Percentiles rank a stretch among this genome's conserved stretches.
Evolutionary conservation across 2,797 vertebrate species (phyloP).

Genomic region (Dallia pectoralis): DNA sequence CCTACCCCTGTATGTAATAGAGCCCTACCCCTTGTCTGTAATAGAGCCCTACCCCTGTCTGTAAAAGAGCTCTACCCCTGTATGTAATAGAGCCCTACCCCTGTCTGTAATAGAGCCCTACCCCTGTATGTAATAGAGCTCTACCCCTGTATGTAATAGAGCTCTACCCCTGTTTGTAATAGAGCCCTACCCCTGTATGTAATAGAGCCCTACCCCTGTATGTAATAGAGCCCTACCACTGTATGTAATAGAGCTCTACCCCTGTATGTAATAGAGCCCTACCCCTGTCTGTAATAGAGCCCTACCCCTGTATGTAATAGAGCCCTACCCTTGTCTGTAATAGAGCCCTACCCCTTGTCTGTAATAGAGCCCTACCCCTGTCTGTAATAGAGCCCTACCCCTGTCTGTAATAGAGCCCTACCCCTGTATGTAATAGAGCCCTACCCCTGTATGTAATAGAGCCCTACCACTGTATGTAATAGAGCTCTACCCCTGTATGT

Average conservation of each 20-base stretch:
- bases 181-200: not conserved
- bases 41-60: not conserved
- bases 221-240: too few relatives aligned
- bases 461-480: too few relatives aligned
- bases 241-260: too few relatives aligned
- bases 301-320: too few relatives aligned
- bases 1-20: too few relatives aligned
- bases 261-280: conserved; percentile 17
- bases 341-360: conserved; percentile 18
- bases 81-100: not conserved
- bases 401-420: too few relatives aligned
- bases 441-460: not conserved
- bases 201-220: too few relatives aligned
- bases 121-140: not conserved
- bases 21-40: conserved; percentile 20
- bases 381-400: not conserved
- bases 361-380: conserved; percentile 9
- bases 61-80: too few relatives aligned
- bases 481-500: conserved; percentile 12
- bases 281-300: not conserved
- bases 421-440: conserved; percentile 17
- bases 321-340: too few relatives aligned
- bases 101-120: conserved; percentile 17
- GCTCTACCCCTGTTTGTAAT: conserved; percentile 18
- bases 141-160: too few relatives aligned